Conservation (phyloP, 2,113 vertebrate species). For the Hydrochoerus hydrochaeris region DNA sequence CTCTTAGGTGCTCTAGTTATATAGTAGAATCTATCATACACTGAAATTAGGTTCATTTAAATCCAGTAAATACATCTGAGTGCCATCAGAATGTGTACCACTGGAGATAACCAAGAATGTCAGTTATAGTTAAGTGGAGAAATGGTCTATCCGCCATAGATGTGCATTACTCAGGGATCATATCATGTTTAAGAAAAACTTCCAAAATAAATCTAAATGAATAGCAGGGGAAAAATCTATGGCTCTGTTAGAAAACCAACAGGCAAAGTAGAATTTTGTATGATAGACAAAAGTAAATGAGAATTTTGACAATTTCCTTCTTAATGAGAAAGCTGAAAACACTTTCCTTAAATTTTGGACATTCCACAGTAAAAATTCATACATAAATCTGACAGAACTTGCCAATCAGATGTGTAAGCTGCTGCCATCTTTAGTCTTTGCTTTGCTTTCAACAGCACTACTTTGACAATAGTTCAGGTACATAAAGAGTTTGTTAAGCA, state of each 20-base stretch:
- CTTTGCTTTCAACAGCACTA: not conserved
- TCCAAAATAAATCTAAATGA: not conserved
- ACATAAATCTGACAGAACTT: not conserved
- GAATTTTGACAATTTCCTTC: not conserved
- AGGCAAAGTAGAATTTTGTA: not conserved
- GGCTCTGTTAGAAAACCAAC: not conserved
- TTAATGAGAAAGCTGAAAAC: not conserved
- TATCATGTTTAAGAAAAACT: not conserved
- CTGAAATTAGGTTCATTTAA: not conserved
- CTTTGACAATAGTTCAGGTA: not conserved
- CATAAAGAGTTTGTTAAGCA: not conserved
- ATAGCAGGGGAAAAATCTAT: not conserved
- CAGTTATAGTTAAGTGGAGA: not conserved
- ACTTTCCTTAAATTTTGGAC: not conserved
- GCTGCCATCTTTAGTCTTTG: not conserved
- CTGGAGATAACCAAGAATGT: not conserved
- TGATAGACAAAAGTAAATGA: not conserved
- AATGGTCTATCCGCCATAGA: not conserved
- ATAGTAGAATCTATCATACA: not conserved
- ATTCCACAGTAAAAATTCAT: not conserved
- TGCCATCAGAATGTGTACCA: not conserved
- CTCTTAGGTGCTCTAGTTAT: not conserved
- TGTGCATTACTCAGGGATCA: not conserved
- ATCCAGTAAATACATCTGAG: not conserved
- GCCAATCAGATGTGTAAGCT: not conserved